Base-by-base conservation (phyloP, 2,888 invertebrate genomes). In the Xanthia icteritia region DNA sequence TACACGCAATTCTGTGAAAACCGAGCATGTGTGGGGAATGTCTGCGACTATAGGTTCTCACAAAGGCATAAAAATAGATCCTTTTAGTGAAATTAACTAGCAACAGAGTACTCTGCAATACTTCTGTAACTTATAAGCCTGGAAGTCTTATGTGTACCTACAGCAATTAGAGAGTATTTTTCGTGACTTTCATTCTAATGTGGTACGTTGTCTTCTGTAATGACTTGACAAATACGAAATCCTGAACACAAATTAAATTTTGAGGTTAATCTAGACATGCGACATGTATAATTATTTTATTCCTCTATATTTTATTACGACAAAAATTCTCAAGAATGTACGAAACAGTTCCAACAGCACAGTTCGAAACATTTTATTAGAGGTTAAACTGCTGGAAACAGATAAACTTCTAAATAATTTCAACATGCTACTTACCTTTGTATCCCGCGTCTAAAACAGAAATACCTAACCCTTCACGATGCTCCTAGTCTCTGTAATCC, bases 21-120 rank as follows among this genome's bases (percentile, higher is more conserved):
- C 58, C 68, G 45, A 79, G 58, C 76, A 79, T 71, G 36, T 85
- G 86, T 63, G 36, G 65, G n/a, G 27, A 79, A 82, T 79, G 65
- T 76, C 68, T 76, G 73, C 39, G 60, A 71, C 13, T 73, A 73
- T 64, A 58, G 45, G 58, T 51, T 56, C 36, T 54, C 42, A 81
- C 51, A 74, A 67, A 77, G 58, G 73, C 58, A 70, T 76, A 68
- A 65, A 84, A 76, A 74, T 81, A 69, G 36, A 76, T 65, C 61
- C 61, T 74, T 84, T 81, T 61, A 73, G 64, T 66, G 15, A 64
- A 56, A 70, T 63, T 67, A 73, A 76, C 73, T 67, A 60, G 58
- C 61, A 36, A 36, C 23, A 36, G 45, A 67, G 27, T 76, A 67
- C 58, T 36, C 56, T 45, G 20, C 13, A 36, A 58, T 36, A 68